Base-by-base conservation (phyloP, 2,113 vertebrate species). In the Calidris pugnax region DNA sequence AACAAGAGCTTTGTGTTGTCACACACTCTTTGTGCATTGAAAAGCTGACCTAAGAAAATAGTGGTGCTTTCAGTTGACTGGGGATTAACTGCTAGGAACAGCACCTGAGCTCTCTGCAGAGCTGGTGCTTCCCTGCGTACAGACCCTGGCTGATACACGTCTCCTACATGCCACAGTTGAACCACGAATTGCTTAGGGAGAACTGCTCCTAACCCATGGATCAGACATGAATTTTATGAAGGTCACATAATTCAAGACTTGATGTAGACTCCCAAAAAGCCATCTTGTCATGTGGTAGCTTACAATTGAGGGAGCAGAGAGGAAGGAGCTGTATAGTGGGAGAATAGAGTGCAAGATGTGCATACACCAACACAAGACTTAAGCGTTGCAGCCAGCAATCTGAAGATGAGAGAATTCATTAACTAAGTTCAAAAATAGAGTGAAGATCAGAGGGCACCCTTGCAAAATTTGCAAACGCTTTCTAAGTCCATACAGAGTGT, bases 21-120 rank as follows among this genome's bases (percentile, higher is more conserved):
- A 59, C 0, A 0, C 3, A 2, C 10, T 79, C 50, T 82, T n/a
- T 30, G 11, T 56, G 45, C 14, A 6, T 45, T 22, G 16, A 59
- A 59, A 74, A 78, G 5, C 19, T 79, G 72, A 22, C 47, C 66
- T 35, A 45, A 66, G 63, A 22, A 47, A 67, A 48, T 9, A 51
- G 18, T 13, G 35, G 33, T 35, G 18, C 32, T 47, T 62, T 17
- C 19, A 10, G 10, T 55, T 67, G 35, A 60, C 19, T 47, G 73
- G 41, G 23, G 22, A 41, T 56, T 77, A 73, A 14, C 57, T 57
- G 26, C 48, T 51, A 33, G 35, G 60, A 77, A 37, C 20, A 80
- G 21, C 59, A 47, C 47, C 77, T 71, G 72, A 50, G 35, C 32
- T 39, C 22, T 62, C 35, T 47, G 45, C 35, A 60, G 72, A 66